These are phyloP conservation scores for Jacana jacana DNA, from an alignment of 2,113 vertebrate genomes.

Conservation along the genomic window DNA sequence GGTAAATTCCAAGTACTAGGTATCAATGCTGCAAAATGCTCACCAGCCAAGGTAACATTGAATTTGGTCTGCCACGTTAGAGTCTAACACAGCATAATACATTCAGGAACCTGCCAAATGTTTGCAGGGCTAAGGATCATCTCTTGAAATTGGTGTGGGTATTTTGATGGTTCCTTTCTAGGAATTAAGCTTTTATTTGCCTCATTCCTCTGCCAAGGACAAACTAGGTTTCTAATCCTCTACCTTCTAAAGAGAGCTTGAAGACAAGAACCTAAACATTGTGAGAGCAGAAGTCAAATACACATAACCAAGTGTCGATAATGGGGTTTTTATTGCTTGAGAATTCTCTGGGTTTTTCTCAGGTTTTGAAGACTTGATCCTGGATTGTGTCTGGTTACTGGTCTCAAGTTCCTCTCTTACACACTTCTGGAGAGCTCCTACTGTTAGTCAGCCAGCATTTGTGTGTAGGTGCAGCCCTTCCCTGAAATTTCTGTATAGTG, in stretches of 20 bases:
- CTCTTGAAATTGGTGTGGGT: background rate
- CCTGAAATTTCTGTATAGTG: background rate
- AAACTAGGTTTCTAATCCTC: background rate
- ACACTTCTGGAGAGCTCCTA: background rate
- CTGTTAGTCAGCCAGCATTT: background rate
- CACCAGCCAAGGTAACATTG: background rate
- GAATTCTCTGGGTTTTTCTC: background rate
- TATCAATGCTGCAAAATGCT: background rate
- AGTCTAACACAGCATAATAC: background rate
- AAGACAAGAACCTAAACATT: background rate
- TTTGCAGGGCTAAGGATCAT: background rate
- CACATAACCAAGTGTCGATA: background rate
- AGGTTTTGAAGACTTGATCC: background rate
- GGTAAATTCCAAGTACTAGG: background rate
- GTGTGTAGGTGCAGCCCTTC: background rate
- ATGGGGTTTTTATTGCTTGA: background rate
- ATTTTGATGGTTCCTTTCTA: background rate
- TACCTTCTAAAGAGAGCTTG: background rate
- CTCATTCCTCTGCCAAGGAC: background rate
- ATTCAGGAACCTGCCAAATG: background rate
- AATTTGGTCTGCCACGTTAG: background rate
- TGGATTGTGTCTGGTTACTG: background rate
- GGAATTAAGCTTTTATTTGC: background rate
- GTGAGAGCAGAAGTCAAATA: background rate
- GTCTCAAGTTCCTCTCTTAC: background rate